Evolutionary conservation across 2,113 vertebrate genomes (phyloP), one percentile per base, ranked within the genome.

Genomic region (Clarias gariepinus): DNA sequence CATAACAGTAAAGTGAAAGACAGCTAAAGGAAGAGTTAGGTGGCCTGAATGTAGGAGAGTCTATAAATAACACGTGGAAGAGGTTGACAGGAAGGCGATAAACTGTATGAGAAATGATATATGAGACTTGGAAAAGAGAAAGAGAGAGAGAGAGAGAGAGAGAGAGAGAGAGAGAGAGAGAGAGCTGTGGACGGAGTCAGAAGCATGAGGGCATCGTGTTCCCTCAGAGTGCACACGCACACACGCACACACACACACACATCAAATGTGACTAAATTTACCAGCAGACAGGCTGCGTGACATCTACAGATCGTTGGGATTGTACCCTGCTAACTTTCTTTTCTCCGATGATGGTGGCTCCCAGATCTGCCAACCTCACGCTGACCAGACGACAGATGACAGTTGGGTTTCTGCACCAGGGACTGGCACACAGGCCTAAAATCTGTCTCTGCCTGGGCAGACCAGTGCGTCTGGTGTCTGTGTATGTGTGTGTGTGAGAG

Each of bases 401-500:
- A 89, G 87, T 85, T 89, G 86, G 86, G 66, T 77, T 83, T 89
- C 78, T 85, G 81, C 25, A 87, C 76, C 61, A 68, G 19, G 47
- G 82, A 89, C 81, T 80, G 83, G 83, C 83, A 89, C 55, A 60
- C 88, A 82, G 81, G 86, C 74, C 71, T 55, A 85, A 83, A 89
- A 85, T 86, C 89, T 87, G 89, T 89, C 86, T 87, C 86, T 80
- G 73, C 68, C 90, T 93, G 91, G 91, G 83, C 91, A 90, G 91
- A 82, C 90, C 90, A 91, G 82, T 79, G 88, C 16, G 91, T 90
- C 88, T 90, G 87, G 86, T 81, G 85, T 90, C 88, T 64, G 82
- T 78, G 76, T 68, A 74, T 79, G 74, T 78, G 41, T 69, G 60
- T 57, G 61, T 80, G 74, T 33, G 58, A 73, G 69, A 87, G 84